Conservation (phyloP, 1,140 invertebrate species). For the Calephelis nemesis region DNA sequence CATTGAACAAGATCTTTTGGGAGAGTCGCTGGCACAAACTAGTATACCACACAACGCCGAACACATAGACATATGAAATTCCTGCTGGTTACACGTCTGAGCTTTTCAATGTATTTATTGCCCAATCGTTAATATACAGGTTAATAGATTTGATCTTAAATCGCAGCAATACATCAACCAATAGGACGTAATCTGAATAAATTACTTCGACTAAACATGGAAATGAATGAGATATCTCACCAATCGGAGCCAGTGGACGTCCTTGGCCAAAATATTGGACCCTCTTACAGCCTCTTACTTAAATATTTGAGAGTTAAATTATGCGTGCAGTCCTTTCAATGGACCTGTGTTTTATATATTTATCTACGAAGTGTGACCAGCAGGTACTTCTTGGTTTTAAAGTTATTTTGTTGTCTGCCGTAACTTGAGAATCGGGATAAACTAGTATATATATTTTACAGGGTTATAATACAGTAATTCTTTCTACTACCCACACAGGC, state of each 20-base stretch:
- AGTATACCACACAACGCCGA: not conserved
- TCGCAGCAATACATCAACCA: slow-evolving; percentile 11
- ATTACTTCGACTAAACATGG: slow-evolving; percentile 12
- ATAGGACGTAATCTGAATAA: slow-evolving; percentile 17
- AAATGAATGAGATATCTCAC: slow-evolving; percentile 15
- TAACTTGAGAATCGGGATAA: too few relatives aligned
- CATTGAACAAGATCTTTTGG: too few relatives aligned
- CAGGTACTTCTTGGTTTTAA: too few relatives aligned
- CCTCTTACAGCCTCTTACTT: slow-evolving; percentile 13
- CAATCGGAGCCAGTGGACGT: slow-evolving; percentile 11
- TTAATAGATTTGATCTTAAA: slow-evolving; percentile 12
- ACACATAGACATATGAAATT: not conserved
- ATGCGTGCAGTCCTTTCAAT: not conserved
- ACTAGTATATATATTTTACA: too few relatives aligned
- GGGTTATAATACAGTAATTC: too few relatives aligned
- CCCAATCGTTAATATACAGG: not conserved
- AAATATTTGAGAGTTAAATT: slow-evolving; percentile 12
- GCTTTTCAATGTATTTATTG: slow-evolving; percentile 1
- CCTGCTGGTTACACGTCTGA: not conserved
- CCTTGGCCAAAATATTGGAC: slow-evolving; percentile 15
- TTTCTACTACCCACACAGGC: too few relatives aligned
- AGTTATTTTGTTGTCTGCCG: too few relatives aligned
- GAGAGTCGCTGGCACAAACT: not conserved
- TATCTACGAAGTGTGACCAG: too few relatives aligned
- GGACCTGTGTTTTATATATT: not conserved